Evolutionary conservation across 2,113 vertebrate genomes (phyloP), one percentile per base, ranked within the genome.

Genomic region (Colinus virginianus): DNA sequence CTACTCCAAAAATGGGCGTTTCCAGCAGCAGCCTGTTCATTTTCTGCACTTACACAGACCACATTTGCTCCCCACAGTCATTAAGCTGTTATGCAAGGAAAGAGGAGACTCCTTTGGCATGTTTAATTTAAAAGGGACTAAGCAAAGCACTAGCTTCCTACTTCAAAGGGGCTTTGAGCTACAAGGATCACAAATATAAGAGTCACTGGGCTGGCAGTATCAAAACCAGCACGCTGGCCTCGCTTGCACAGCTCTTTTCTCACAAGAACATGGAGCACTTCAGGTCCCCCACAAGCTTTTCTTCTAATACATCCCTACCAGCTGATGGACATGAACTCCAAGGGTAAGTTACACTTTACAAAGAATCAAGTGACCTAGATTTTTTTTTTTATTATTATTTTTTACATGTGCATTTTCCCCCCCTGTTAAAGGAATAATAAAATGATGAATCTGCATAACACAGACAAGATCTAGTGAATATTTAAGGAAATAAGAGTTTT

Each of bases 161-260:
- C 84, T 90, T 87, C 93, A 87, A 89, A 94, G 55, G 59, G 59
- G 42, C 84, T 89, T 67, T 84, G 78, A 94, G 85, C 64, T 45
- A 88, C 53, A 55, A 63, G 80, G 48, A 69, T 20, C 88, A 72
- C 81, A 74, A 58, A 25, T 6, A 5, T 5, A 72, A 38, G 71
- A 90, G 74, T 26, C 70, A 79, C 36, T 14, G 2, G n/a, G 74
- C 22, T 76, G 77, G 45, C 40, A 78, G 13, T 11, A 38, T 7
- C 62, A 55, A 22, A 49, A 53, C 63, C 71, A 89, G 34, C 0
- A 8, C 56, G 19, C 42, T 19, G 70, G 59, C 43, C 62, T 71
- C 51, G 51, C 85, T 32, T 34, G 58, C 26, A 45, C n/a, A 43
- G 61, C 51, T 36, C 34, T 36, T 1, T 90, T 68, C 77, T 86